Percentiles rank a stretch among this genome's conserved stretches.
Conservation (phyloP, 2,888 invertebrate genomes). For the Dryadula phaetusa region DNA sequence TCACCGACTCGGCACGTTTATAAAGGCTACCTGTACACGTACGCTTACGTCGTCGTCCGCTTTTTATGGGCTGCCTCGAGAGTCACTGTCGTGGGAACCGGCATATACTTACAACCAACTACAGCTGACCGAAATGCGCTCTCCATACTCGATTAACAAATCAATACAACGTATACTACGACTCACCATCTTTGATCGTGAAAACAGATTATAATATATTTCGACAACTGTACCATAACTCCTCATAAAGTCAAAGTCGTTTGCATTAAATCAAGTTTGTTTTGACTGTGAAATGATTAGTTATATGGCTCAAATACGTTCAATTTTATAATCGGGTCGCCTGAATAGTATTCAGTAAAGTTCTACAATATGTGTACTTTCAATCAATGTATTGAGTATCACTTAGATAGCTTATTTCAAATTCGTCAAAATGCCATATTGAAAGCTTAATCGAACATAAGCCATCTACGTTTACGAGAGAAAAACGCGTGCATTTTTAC, state of each 20-base stretch:
- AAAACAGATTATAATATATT: constrained; percentile 63
- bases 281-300: constrained; percentile 40
- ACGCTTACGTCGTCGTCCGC: constrained; percentile 74
- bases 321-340: constrained; percentile 45
- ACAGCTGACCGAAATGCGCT: constrained; percentile 84
- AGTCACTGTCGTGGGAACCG: constrained; percentile 82
- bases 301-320: constrained; percentile 61
- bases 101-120: constrained; percentile 77
- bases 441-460: constrained; percentile 64
- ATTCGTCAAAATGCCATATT: constrained; percentile 73
- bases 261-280: constrained; percentile 51
- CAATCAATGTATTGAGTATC: constrained; percentile 63
- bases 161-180: constrained; percentile 74
- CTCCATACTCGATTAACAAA: constrained; percentile 82
- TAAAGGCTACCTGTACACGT: constrained; percentile 80
- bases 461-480: constrained; percentile 31
- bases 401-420: constrained; percentile 52
- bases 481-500: constrained; percentile 51
- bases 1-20: constrained; percentile 62
- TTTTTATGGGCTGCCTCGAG: constrained; percentile 79
- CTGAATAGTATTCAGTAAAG: constrained; percentile 67
- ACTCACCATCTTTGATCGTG: constrained; percentile 70
- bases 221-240: constrained; percentile 60
- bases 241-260: constrained; percentile 54
- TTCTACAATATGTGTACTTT: constrained; percentile 70